Evolutionary conservation across 2,888 invertebrate genomes (phyloP).

Genomic region (Microctonus hyperodae): DNA sequence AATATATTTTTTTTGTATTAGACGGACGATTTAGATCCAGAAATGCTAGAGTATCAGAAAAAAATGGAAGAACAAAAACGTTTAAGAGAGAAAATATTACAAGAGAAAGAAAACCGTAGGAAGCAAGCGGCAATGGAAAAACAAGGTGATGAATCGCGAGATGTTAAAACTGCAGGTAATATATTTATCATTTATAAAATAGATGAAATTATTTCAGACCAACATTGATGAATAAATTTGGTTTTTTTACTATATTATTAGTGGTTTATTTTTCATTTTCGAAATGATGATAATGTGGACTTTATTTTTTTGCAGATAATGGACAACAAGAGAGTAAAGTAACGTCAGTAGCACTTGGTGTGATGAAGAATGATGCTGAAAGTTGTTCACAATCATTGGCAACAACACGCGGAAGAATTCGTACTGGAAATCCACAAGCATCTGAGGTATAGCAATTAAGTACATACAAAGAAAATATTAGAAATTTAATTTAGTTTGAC

Average conservation of each 20-base stretch:
- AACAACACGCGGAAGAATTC: constrained; percentile 47
- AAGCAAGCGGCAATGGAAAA: constrained; percentile 61
- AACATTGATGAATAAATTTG: background rate
- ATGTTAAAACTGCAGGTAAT: constrained; percentile 44
- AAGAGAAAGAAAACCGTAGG: constrained; percentile 63
- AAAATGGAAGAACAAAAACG: constrained; percentile 65
- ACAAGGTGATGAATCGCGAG: constrained; percentile 49
- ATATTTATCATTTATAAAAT: constrained; percentile 8
- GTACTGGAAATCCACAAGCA: constrained; percentile 49
- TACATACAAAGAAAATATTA: background rate
- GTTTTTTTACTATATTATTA: no score
- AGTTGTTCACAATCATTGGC: constrained; percentile 44
- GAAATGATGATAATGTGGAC: background rate
- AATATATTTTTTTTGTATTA: background rate
- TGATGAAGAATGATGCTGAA: constrained; percentile 47
- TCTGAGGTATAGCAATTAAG: constrained; percentile 55
- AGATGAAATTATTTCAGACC: constrained; percentile 9
- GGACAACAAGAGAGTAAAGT: constrained; percentile 46
- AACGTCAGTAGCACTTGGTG: constrained; percentile 41
- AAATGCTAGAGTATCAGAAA: constrained; percentile 62
- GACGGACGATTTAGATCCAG: constrained; percentile 59
- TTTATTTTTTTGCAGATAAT: constrained; percentile 42
- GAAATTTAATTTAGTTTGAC: background rate
- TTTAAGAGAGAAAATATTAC: constrained; percentile 62
- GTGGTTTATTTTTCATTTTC: no score